Conservation (phyloP, 2,888 invertebrate species). For the Scotopteryx bipunctaria region DNA sequence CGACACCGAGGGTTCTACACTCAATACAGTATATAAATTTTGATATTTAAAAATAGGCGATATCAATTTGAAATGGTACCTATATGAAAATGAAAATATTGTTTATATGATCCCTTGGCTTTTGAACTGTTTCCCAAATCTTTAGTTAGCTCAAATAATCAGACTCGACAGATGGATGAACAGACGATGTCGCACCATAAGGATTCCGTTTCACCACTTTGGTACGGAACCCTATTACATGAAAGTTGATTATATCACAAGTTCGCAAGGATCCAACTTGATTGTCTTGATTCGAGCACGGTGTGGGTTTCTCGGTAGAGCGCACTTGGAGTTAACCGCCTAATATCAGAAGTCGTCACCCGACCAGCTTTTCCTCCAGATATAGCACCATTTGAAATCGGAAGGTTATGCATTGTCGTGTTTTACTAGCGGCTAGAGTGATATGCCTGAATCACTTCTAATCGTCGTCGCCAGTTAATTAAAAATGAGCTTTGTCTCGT, state of each 20-base stretch:
- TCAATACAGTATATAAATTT: too few species aligned
- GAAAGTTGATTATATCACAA: conserved; percentile 58
- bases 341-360: conserved; percentile 55
- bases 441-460: conserved; percentile 7
- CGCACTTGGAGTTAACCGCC: conserved; percentile 63
- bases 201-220: too few species aligned
- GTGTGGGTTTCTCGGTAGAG: conserved; percentile 69
- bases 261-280: conserved; percentile 62
- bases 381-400: conserved; percentile 64
- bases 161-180: too few species aligned
- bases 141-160: too few species aligned
- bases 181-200: too few species aligned
- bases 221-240: too few species aligned
- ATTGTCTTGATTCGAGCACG: conserved; percentile 42
- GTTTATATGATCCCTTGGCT: too few species aligned
- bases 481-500: neutral
- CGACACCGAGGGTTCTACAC: too few species aligned
- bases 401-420: conserved; percentile 70
- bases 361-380: conserved; percentile 58
- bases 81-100: too few species aligned
- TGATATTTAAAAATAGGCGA: too few species aligned
- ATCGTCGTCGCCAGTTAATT: neutral
- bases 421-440: conserved; percentile 71
- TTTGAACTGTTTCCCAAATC: too few species aligned
- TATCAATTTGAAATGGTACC: too few species aligned